phyloP scores from a whole-genome alignment of 2,113 vertebrate species.

The Stegastes partitus region DNA sequence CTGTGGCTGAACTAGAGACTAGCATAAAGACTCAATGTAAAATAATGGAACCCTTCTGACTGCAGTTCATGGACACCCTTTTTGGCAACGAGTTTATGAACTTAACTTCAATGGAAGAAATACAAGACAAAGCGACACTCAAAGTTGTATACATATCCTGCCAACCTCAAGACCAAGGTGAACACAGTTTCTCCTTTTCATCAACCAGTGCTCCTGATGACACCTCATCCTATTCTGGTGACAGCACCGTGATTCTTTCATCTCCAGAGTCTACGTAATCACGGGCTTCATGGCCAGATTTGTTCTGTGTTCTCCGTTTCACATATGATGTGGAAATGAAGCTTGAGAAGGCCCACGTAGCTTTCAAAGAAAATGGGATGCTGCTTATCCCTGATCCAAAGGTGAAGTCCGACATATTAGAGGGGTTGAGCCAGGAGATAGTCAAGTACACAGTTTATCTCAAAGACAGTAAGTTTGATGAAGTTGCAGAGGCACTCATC shows the following conservation, averaged over 20 bases:
- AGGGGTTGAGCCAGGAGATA: constrained; percentile 21
- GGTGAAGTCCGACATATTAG: constrained; percentile 9
- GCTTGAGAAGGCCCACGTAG: background rate
- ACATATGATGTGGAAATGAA: constrained; percentile 18
- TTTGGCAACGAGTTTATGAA: constrained; percentile 29
- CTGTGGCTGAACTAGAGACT: constrained; percentile 12
- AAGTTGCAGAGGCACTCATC: constrained; percentile 38
- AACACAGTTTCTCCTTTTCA: constrained; percentile 2
- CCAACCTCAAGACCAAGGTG: constrained; percentile 9
- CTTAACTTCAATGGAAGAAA: constrained; percentile 23
- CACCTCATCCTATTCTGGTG: background rate
- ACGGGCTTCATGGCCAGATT: constrained; percentile 35
- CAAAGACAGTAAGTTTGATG: constrained; percentile 1
- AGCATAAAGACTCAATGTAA: constrained; percentile 18
- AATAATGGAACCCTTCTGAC: constrained; percentile 9
- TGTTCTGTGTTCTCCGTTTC: constrained; percentile 19
- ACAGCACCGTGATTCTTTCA: constrained; percentile 20
- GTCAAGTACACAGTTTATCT: constrained; percentile 24
- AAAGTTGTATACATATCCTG: constrained; percentile 6
- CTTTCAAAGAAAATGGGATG: constrained; percentile 6
- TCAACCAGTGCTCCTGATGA: constrained; percentile 2
- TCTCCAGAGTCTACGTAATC: constrained; percentile 12
- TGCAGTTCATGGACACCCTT: constrained; percentile 28
- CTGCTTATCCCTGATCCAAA: constrained; percentile 27
- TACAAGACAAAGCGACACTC: constrained; percentile 18